Percentiles rank a stretch among this genome's conserved stretches.
Conservation (phyloP, 1,140 invertebrate species). For the Bombus fervidus region DNA sequence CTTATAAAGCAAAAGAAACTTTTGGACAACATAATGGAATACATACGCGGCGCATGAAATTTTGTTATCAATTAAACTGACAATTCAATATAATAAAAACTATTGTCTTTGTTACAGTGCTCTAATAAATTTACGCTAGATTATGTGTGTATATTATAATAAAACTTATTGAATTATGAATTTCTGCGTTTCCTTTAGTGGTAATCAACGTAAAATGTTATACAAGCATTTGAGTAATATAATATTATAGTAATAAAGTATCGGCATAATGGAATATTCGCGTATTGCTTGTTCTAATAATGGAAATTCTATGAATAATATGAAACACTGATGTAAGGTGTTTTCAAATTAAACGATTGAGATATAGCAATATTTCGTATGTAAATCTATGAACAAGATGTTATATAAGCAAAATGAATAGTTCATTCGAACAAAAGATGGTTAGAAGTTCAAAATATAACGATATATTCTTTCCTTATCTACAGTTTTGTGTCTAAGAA, state of each 20-base stretch:
- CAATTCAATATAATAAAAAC: background rate
- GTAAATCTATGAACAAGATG: background rate
- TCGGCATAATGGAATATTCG: background rate
- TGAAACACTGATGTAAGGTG: background rate
- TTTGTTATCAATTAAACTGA: background rate
- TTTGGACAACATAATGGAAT: too few species aligned
- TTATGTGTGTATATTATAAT: background rate
- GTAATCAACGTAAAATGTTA: background rate
- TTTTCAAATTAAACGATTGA: slow-evolving; percentile 5
- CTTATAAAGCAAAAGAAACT: too few species aligned
- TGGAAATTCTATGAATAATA: background rate
- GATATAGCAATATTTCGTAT: background rate
- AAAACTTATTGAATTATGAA: background rate
- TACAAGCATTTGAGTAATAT: background rate
- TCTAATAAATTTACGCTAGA: background rate
- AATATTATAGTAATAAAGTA: background rate
- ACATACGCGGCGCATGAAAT: background rate
- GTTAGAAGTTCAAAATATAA: background rate
- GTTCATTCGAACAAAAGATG: background rate
- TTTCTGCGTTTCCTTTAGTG: background rate
- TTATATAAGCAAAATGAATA: background rate
- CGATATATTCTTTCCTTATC: background rate
- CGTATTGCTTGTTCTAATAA: background rate
- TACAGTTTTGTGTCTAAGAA: background rate
- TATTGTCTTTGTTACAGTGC: background rate